phyloP scores from a whole-genome alignment of 2,797 vertebrate genomes.

The Crenichthys baileyi region DNA sequence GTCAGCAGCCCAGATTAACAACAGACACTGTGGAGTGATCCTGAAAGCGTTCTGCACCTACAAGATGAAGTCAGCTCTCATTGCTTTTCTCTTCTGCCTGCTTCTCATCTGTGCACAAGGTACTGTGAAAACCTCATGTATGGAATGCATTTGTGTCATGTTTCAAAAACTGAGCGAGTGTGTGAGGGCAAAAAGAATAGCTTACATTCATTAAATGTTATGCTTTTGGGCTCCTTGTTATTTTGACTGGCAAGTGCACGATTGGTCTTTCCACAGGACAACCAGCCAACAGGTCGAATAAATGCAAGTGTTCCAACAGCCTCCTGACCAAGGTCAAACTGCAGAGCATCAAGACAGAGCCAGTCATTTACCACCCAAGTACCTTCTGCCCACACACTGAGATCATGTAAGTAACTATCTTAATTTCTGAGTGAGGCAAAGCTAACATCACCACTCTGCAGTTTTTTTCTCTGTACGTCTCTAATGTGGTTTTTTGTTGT shows the following conservation, averaged over 20 bases:
- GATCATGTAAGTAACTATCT: conserved; percentile 39
- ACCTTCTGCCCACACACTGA: conserved; percentile 30
- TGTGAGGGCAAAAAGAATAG: not conserved
- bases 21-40: not conserved
- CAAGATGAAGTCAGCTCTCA: conserved; percentile 19
- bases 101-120: conserved; percentile 33
- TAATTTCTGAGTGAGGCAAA: not conserved
- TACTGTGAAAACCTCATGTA: conserved; percentile 3
- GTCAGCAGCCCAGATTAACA: conserved; percentile 10
- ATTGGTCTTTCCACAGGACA: conserved; percentile 16
- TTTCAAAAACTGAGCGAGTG: not conserved
- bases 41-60: not conserved
- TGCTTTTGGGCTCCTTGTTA: not conserved
- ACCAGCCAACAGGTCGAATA: not conserved
- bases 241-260: not conserved
- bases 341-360: not conserved
- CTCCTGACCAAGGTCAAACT: not conserved
- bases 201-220: not conserved
- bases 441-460: not conserved
- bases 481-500: not conserved
- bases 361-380: not conserved
- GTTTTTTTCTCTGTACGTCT: not conserved
- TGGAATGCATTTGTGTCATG: not conserved
- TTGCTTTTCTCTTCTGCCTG: conserved; percentile 16
- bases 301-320: conserved; percentile 30